These are phyloP conservation scores for Cherax quadricarinatus DNA, from an alignment of 1,140 invertebrate species.

Conservation along the genomic window DNA sequence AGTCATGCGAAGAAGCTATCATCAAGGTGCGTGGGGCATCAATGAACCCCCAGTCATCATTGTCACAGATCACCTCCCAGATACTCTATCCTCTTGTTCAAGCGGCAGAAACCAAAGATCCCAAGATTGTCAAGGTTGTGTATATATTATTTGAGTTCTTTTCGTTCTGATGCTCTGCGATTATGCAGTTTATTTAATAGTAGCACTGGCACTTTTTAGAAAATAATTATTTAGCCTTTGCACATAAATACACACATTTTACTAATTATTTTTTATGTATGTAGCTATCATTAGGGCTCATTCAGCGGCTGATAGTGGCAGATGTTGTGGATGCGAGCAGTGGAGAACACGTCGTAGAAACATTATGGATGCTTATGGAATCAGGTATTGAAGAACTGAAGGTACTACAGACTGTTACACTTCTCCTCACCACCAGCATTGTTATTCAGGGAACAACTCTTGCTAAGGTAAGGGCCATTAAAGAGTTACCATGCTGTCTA, in stretches of 20 bases:
- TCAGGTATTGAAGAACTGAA: constrained; percentile 95
- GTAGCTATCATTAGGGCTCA: constrained; percentile 93
- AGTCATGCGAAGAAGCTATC: constrained; percentile 97
- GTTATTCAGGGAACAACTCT: constrained; percentile 95
- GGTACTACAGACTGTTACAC: constrained; percentile 95
- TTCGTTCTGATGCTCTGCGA: no score
- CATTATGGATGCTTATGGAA: constrained; percentile 95
- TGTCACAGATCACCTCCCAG: constrained; percentile 90
- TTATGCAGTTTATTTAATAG: no score
- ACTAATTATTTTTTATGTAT: constrained; percentile 70
- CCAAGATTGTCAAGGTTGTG: constrained; percentile 93
- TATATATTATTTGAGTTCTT: no score
- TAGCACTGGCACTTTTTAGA: no score
- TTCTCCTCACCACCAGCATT: constrained; percentile 94
- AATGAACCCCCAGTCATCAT: constrained; percentile 86
- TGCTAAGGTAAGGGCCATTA: constrained; percentile 84
- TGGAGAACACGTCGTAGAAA: constrained; percentile 93
- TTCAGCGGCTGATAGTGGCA: constrained; percentile 82
- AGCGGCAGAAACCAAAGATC: constrained; percentile 98
- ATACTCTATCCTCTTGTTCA: constrained; percentile 97
- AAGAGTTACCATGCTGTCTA: not conserved
- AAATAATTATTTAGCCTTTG: no score
- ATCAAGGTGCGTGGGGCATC: constrained; percentile 90
- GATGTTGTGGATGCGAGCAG: constrained; percentile 88
- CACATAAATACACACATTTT: no score